Evolutionary conservation across 2,888 invertebrate genomes (phyloP).

Genomic region (Oscheius onirici): DNA sequence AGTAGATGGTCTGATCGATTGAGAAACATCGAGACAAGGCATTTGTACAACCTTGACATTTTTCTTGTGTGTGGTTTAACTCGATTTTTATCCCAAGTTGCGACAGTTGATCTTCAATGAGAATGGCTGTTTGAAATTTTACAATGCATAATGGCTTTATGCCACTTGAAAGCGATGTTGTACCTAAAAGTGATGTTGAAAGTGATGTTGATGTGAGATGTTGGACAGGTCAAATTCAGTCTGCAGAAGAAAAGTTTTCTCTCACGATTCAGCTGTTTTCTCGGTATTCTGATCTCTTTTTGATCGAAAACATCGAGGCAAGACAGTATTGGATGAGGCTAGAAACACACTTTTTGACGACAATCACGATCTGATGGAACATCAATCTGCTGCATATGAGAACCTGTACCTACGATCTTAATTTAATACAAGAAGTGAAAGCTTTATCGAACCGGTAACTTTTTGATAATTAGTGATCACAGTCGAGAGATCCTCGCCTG

Average conservation of each 20-base stretch:
- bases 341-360: conserved; percentile 67
- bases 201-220: conserved; percentile 66
- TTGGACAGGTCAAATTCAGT: conserved; percentile 58
- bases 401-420: conserved; percentile 63
- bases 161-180: too few relatives aligned
- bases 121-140: conserved; percentile 58
- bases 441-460: too few relatives aligned
- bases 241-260: conserved; percentile 66
- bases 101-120: conserved; percentile 62
- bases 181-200: too few relatives aligned
- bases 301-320: conserved; percentile 58
- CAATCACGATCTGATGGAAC: conserved; percentile 68
- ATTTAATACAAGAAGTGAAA: neutral
- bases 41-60: too few relatives aligned
- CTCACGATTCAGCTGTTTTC: conserved; percentile 67
- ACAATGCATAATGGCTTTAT: too few relatives aligned
- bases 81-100: too few relatives aligned
- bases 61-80: too few relatives aligned
- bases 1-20: too few relatives aligned
- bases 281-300: conserved; percentile 48
- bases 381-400: conserved; percentile 67
- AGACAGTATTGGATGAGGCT: conserved; percentile 68
- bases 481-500: too few relatives aligned
- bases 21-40: too few relatives aligned
- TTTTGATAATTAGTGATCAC: too few relatives aligned